Conservation (phyloP, 2,113 vertebrate genomes). For the Pachyramphus minor region DNA sequence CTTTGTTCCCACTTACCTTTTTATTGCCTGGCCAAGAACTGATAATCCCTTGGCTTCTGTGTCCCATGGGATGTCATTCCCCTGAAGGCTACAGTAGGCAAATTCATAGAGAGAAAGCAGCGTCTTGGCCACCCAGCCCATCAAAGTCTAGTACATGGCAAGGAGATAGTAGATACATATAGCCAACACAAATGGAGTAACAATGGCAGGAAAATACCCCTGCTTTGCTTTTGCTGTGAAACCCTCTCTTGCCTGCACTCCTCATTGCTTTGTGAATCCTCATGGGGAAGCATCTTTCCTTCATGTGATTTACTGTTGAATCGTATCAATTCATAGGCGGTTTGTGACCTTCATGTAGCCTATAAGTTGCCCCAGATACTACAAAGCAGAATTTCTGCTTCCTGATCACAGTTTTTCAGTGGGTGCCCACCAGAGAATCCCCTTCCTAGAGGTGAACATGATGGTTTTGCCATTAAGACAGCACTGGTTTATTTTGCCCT, state of each 20-base stretch:
- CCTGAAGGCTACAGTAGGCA: not conserved
- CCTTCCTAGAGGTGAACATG: not conserved
- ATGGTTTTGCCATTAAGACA: not conserved
- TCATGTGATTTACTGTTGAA: not conserved
- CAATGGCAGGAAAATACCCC: not conserved
- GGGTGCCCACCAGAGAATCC: not conserved
- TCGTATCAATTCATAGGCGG: not conserved
- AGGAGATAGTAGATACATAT: not conserved
- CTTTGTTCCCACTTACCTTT: not conserved
- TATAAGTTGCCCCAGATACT: not conserved
- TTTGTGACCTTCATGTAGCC: not conserved
- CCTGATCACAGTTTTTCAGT: not conserved
- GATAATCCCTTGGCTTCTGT: not conserved
- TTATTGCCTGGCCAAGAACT: not conserved
- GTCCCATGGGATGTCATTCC: not conserved
- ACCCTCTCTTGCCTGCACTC: not conserved
- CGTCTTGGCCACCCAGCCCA: not conserved
- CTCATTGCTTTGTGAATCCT: not conserved
- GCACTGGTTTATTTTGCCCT: not conserved
- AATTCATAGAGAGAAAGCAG: not conserved
- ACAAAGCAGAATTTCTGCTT: not conserved
- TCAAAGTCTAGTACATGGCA: not conserved
- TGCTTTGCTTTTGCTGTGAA: not conserved
- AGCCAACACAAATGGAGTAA: not conserved
- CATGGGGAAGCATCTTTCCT: not conserved